Conservation (phyloP, 2,888 invertebrate genomes). For the Xylocampa areola region DNA sequence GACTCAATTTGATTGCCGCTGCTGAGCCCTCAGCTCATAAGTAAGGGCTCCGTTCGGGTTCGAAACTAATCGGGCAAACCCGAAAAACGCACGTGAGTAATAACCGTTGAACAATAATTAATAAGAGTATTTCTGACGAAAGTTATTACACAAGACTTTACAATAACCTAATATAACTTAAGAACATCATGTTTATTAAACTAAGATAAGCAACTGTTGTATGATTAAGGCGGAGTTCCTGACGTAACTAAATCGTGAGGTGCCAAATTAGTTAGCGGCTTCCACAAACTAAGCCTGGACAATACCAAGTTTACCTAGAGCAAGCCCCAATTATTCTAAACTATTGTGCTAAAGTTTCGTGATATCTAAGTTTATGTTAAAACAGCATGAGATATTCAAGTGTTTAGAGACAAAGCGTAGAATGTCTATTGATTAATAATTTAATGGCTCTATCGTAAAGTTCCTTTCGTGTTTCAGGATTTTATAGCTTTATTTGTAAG, state of each 20-base stretch:
- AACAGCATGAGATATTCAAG: slow-evolving; percentile 13
- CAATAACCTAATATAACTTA: not conserved
- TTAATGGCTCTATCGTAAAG: no score
- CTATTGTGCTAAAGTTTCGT: slow-evolving; percentile 44
- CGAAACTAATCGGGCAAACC: no score
- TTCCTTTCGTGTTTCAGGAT: no score
- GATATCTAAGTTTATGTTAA: slow-evolving; percentile 37
- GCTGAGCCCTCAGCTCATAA: no score
- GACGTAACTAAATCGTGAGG: slow-evolving; percentile 38
- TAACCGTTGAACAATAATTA: no score
- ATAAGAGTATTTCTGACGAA: no score
- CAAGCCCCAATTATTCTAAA: slow-evolving; percentile 49
- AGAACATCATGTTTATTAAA: slow-evolving; percentile 34
- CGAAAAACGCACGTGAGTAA: no score
- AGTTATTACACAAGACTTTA: no score
- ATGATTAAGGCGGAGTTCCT: slow-evolving; percentile 32
- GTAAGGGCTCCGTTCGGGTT: no score
- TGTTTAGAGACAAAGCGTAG: slow-evolving; percentile 1
- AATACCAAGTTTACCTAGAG: slow-evolving; percentile 53
- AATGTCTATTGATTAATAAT: slow-evolving; percentile 26
- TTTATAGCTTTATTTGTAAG: no score
- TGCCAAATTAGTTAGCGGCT: slow-evolving; percentile 57
- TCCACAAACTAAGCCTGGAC: slow-evolving; percentile 44
- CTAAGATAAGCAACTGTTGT: slow-evolving; percentile 37
- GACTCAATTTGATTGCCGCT: no score